Base-by-base conservation (phyloP, 2,888 invertebrate species). In the Spilarctia lutea region DNA sequence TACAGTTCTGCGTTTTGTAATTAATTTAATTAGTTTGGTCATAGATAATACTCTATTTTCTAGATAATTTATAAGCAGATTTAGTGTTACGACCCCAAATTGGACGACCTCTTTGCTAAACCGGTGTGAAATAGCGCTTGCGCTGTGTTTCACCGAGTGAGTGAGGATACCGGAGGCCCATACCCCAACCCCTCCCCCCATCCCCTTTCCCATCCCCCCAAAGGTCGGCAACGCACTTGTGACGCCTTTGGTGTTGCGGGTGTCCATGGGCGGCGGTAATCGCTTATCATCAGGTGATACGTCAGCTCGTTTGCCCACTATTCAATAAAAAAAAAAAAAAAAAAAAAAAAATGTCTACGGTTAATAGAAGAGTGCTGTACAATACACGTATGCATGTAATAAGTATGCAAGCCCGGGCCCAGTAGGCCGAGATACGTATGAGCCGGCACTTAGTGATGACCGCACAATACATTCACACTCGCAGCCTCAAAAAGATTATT, bases 401-500 rank as follows among this genome's bases (percentile, higher is more conserved):
- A 16, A 45, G 45, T 16, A 20, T 24, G 52, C n/a, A 52, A 7
- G 52, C 24, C 24, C 11, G n/a, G 20, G 20, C 1, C 8, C 8
- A 33, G 18, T 24, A 65, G 18, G 35, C 65, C 65, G 35, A 65
- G 65, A 65, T n/a, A 39, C 35, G 35, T n/a, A 24, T 39, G 65
- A 39, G 13, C 35, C 3, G 65, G 35, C 10, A 65, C 65, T 35
- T 65, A 35, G 20, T 65, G 16, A 60, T 16, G 13, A 20, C 6
- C 35, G 10, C 65, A 65, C 35, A 65, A 65, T 18, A 30, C 30
- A 63, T 16, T 63, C 30, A 13, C 27, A 13, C 39, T 3, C 67
- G 30, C 30, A 68, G 48, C 68, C 30, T 68, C 39, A 16, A 45
- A 67, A 45, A 67, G 39, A 30, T 68, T 48, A 30, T 69, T 35